phyloP scores from a whole-genome alignment of 2,797 vertebrate species.

The Oryzias dopingdopingensis region DNA sequence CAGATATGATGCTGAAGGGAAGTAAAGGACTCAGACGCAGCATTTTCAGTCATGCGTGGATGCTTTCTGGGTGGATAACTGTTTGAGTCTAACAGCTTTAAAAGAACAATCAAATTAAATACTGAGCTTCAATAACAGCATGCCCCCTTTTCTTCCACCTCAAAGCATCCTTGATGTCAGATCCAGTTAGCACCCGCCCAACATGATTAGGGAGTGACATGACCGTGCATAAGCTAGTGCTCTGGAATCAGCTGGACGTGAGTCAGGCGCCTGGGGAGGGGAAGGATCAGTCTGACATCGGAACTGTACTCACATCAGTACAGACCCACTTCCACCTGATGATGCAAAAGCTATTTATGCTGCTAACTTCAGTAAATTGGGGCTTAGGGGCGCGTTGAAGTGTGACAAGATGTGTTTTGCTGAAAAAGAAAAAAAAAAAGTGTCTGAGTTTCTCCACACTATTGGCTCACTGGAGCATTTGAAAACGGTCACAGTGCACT shows the following conservation, averaged over 20 bases:
- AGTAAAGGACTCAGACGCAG: conserved; percentile 10
- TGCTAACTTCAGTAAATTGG: conserved; percentile 10
- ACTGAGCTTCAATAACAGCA: conserved; percentile 29
- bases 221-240: conserved; percentile 32
- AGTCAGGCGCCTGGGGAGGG: conserved; percentile 40
- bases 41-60: conserved; percentile 5
- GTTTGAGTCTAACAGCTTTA: conserved; percentile 28
- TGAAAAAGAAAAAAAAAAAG: conserved; percentile 10
- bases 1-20: conserved; percentile 3
- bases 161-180: conserved; percentile 48
- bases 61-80: conserved; percentile 6
- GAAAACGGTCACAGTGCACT: not conserved
- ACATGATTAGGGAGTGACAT: conserved; percentile 46
- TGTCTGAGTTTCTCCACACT: conserved; percentile 1
- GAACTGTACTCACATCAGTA: conserved; percentile 31
- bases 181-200: conserved; percentile 34
- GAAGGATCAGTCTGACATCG: conserved; percentile 46
- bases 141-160: conserved; percentile 24
- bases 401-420: conserved; percentile 4
- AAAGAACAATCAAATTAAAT: conserved; percentile 54
- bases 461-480: not conserved
- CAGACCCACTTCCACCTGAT: conserved; percentile 43
- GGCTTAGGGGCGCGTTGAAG: conserved; percentile 2
- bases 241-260: conserved; percentile 52
- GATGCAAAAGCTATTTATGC: conserved; percentile 16